These are phyloP conservation scores for Melipona beecheii DNA, from an alignment of 2,888 invertebrate species.

Conservation along the genomic window DNA sequence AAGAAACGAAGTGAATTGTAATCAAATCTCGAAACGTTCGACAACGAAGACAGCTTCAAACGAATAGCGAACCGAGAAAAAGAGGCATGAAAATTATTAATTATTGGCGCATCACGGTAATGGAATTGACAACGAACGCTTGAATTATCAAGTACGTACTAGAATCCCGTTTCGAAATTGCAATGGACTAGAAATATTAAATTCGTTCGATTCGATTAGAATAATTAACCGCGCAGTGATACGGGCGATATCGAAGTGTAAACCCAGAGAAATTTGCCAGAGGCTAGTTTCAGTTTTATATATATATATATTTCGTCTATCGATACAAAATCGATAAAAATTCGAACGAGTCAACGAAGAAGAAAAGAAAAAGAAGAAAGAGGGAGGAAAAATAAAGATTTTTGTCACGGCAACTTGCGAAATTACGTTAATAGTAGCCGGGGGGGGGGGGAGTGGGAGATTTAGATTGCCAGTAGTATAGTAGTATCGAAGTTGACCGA, in stretches of 20 bases:
- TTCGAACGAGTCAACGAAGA: background rate
- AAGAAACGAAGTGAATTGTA: no score
- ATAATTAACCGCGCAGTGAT: background rate
- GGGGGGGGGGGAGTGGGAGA: no score
- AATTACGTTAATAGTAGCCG: background rate
- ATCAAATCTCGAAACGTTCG: no score
- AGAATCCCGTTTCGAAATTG: background rate
- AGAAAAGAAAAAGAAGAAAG: background rate
- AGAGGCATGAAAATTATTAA: background rate
- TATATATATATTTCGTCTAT: background rate
- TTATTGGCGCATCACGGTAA: background rate
- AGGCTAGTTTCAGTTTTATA: background rate
- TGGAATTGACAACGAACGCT: background rate
- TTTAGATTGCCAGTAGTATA: background rate
- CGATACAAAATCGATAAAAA: background rate
- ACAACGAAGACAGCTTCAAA: no score
- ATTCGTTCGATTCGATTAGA: constrained; percentile 5
- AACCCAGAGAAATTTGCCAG: background rate
- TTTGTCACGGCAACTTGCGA: background rate
- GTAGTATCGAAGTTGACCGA: background rate
- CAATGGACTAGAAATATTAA: background rate
- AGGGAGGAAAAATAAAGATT: no score
- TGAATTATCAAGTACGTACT: background rate
- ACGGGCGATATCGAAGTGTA: background rate
- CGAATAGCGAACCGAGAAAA: no score